Base-by-base conservation (phyloP, 2,113 vertebrate genomes). In the Reinhardtius hippoglossoides region DNA sequence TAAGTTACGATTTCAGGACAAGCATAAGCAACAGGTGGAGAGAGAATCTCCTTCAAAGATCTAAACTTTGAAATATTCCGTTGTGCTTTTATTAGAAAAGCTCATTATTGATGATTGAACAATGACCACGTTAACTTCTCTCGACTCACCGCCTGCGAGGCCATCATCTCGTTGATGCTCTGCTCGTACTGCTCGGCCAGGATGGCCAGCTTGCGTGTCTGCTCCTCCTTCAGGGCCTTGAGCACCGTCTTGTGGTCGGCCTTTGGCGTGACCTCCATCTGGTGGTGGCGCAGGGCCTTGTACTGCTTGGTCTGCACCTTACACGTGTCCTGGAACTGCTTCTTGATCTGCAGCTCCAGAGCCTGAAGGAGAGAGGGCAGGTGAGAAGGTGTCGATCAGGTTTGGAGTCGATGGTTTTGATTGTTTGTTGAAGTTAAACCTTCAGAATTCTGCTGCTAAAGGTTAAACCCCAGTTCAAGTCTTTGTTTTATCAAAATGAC, bases 111-210 rank as follows among this genome's bases (percentile, higher is more conserved):
- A 4, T 27, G 27, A 7, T 31, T 31, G 31, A 46, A 46, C 10
- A 58, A 5, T 0, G 2, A 56, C 44, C 3, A 24, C 9, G 46
- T 24, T 5, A 35, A 63, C 12, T 4, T 12, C 27, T 9, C 3
- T 13, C 1, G 0, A 35, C 96, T 94, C 91, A 99, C 97, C 94
- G 98, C 98, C 89, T 99, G 98, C 0, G 97, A 98, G 74, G 97
- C 97, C 97, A 99, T 99, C 98, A 99, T 99, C 92, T 98, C 97
- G 0, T 99, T 99, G 94, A 99, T 99, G 94, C 97, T 99, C 95
- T 99, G 97, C 94, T 99, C 98, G 0, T 99, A 99, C 92, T 98
- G 97, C 92, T 99, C 97, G 8, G 98, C 98, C 93, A 99, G 95
- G 92, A 99, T 97, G 94, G 97, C 97, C 78, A 99, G 95, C 91